Percentiles rank a stretch among this genome's conserved stretches.
Conservation (phyloP, 1,140 invertebrate genomes). For the Tribolium castaneum region DNA sequence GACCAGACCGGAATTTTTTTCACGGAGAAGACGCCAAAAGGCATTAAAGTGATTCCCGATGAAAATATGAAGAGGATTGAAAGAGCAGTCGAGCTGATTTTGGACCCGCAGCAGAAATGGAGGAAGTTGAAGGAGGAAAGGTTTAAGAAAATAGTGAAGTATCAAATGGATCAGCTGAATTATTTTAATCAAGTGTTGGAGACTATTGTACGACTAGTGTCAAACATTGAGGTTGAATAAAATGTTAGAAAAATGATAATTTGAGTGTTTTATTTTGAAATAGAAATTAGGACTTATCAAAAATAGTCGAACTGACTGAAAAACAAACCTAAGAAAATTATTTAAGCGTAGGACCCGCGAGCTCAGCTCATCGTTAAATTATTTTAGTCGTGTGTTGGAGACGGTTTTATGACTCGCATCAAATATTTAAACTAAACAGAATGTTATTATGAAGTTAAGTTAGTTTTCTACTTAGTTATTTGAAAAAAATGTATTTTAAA, state of each 20-base stretch:
- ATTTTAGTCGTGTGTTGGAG: too few relatives aligned
- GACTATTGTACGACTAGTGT: neutral
- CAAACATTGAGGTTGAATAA: slow-evolving; percentile 1
- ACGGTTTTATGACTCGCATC: too few relatives aligned
- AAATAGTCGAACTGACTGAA: too few relatives aligned
- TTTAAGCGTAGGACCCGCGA: too few relatives aligned
- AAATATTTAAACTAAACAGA: too few relatives aligned
- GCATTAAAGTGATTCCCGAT: neutral
- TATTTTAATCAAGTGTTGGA: neutral
- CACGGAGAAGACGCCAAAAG: neutral
- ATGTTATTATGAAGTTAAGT: too few relatives aligned
- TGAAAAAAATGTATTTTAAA: too few relatives aligned
- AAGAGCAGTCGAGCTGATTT: neutral
- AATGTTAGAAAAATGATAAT: neutral
- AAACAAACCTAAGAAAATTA: too few relatives aligned
- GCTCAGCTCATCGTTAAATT: too few relatives aligned
- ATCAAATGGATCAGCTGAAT: neutral
- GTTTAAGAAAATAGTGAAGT: neutral
- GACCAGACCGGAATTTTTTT: slow-evolving; percentile 2
- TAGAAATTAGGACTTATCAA: too few relatives aligned
- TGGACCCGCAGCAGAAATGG: neutral
- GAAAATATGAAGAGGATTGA: neutral
- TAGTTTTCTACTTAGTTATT: too few relatives aligned
- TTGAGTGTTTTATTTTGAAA: too few relatives aligned
- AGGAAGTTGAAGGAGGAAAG: neutral